Evolutionary conservation across 2,888 invertebrate species (phyloP).

Genomic region (Acleris literana): DNA sequence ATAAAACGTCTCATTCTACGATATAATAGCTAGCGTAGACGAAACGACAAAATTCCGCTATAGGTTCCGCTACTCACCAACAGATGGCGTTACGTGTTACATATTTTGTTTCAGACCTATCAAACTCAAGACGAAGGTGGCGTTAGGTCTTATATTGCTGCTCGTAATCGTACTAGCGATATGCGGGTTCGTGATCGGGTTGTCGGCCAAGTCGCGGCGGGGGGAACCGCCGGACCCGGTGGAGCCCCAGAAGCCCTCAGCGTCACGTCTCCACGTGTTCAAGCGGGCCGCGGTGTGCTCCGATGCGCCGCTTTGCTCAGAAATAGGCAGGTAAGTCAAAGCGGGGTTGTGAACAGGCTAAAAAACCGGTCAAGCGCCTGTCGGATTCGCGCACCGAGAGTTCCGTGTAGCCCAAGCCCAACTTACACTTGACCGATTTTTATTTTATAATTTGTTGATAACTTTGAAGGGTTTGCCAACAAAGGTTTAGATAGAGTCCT

Average conservation of each 20-base stretch:
- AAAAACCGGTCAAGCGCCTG: too few species aligned
- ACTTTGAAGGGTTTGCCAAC: too few species aligned
- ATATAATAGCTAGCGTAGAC: too few species aligned
- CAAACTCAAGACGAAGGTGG: slow-evolving; percentile 60
- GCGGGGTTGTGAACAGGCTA: too few species aligned
- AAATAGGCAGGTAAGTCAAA: slow-evolving; percentile 87
- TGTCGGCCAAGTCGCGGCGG: slow-evolving; percentile 52
- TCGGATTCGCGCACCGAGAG: too few species aligned
- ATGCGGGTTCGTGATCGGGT: slow-evolving; percentile 61
- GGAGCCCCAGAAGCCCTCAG: slow-evolving; percentile 85
- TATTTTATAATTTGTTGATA: too few species aligned
- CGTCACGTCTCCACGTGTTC: slow-evolving; percentile 86
- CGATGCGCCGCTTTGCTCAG: slow-evolving; percentile 89
- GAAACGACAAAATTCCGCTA: neutral
- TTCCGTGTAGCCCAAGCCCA: too few species aligned
- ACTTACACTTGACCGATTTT: too few species aligned
- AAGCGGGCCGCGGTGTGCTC: slow-evolving; percentile 89
- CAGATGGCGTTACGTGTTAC: slow-evolving; percentile 46
- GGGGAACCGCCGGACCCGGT: slow-evolving; percentile 87
- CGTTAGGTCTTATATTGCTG: slow-evolving; percentile 54
- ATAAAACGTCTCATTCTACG: too few species aligned
- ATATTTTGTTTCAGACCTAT: slow-evolving; percentile 56
- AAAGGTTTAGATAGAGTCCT: too few species aligned
- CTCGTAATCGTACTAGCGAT: slow-evolving; percentile 65
- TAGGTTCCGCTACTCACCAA: slow-evolving; percentile 42